Evolutionary conservation across 1,140 invertebrate species (phyloP).

Genomic region (Trialeurodes vaporariorum): DNA sequence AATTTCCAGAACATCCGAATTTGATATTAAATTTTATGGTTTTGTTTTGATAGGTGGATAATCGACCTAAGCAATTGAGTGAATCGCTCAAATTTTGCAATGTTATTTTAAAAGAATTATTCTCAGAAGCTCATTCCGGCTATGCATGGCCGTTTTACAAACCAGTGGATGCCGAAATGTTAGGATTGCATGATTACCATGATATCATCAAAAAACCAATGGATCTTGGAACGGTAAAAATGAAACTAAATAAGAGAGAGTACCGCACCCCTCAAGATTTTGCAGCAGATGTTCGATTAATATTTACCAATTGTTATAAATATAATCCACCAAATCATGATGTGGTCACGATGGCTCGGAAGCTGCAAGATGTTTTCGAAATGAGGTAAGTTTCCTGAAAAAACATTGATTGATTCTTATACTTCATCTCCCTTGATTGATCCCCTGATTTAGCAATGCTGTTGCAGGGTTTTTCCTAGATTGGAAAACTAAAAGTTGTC

Average conservation of each 20-base stretch:
- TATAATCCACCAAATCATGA: constrained; percentile 97
- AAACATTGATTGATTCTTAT: too few species aligned
- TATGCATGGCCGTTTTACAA: constrained; percentile 99
- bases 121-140: constrained; percentile 89
- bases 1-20: too few species aligned
- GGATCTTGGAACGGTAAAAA: constrained; percentile 94
- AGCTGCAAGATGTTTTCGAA: constrained; percentile 95
- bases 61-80: constrained; percentile 39
- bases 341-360: constrained; percentile 92
- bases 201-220: constrained; percentile 99
- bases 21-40: too few species aligned
- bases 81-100: constrained; percentile 85
- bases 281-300: constrained; percentile 87
- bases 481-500: too few species aligned
- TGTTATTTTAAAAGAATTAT: constrained; percentile 89
- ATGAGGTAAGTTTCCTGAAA: too few species aligned
- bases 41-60: too few species aligned
- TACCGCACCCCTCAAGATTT: constrained; percentile 88
- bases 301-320: constrained; percentile 98
- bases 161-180: constrained; percentile 88
- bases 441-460: too few species aligned
- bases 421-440: too few species aligned
- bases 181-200: constrained; percentile 96
- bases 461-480: too few species aligned
- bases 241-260: constrained; percentile 89